A percentile compares a stretch with the other conserved stretches of the same genome.
These are phyloP conservation scores for Entomobrya multifasciata DNA, from an alignment of 2,888 invertebrate genomes.

Conservation along the genomic window DNA sequence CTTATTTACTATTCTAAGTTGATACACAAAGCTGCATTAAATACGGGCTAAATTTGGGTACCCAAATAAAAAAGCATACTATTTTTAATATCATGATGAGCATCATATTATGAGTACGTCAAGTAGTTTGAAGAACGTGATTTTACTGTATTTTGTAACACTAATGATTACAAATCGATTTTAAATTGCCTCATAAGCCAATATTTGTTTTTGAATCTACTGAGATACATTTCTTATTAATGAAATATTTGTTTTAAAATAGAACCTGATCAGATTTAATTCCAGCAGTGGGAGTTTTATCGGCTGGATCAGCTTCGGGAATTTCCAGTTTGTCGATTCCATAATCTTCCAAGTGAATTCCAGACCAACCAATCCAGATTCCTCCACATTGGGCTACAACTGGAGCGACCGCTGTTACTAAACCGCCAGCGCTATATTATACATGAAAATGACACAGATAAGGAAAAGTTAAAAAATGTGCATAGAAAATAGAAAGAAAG, in stretches of 20 bases:
- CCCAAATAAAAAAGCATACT: too few species aligned
- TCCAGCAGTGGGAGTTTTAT: conserved; percentile 93
- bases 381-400: conserved; percentile 92
- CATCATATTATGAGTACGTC: background rate
- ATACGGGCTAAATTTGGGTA: too few species aligned
- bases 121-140: background rate
- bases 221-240: too few species aligned
- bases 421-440: conserved; percentile 90
- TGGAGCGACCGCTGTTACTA: conserved; percentile 92
- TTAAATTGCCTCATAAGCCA: too few species aligned
- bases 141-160: too few species aligned
- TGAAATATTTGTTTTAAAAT: conserved; percentile 9
- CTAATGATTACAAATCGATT: too few species aligned
- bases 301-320: conserved; percentile 92
- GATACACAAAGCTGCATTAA: too few species aligned
- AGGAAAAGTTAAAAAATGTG: background rate
- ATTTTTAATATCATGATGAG: background rate
- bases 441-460: background rate
- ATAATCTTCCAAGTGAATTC: conserved; percentile 88
- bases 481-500: background rate
- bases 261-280: conserved; percentile 89
- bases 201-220: too few species aligned
- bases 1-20: too few species aligned
- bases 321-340: conserved; percentile 85
- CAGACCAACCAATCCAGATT: conserved; percentile 96